A percentile compares a stretch with the other conserved stretches of the same genome.
Conservation (phyloP, 2,113 vertebrate genomes). For the Pomatorhinus ruficollis region DNA sequence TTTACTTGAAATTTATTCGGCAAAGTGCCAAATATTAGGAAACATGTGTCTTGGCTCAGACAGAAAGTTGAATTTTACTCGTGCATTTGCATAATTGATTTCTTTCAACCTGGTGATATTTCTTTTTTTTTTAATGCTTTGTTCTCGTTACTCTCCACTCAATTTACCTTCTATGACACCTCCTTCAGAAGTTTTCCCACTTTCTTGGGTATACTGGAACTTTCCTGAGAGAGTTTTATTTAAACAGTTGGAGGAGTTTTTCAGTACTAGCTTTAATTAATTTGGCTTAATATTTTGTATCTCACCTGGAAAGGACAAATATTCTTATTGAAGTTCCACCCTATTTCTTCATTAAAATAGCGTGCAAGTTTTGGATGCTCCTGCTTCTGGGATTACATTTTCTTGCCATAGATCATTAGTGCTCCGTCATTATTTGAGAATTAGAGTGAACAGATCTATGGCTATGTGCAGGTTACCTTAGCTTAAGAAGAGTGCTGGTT, state of each 20-base stretch:
- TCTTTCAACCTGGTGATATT: neutral
- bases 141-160: neutral
- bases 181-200: neutral
- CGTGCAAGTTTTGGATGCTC: neutral
- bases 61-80: neutral
- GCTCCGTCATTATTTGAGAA: neutral
- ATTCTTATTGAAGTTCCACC: neutral
- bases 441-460: neutral
- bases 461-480: neutral
- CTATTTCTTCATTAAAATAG: neutral
- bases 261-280: neutral
- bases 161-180: neutral
- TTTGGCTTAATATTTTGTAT: neutral
- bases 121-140: neutral
- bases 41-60: neutral
- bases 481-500: neutral
- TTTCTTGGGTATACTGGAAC: neutral
- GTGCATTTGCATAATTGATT: neutral
- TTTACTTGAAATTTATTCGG: neutral
- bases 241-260: neutral
- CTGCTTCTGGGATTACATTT: neutral
- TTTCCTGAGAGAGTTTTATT: neutral
- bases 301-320: neutral
- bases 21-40: neutral
- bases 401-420: neutral